Evolutionary conservation across 2,888 invertebrate genomes (phyloP), one percentile per base, ranked within the genome.

Genomic region (Microplitis manilae): DNA sequence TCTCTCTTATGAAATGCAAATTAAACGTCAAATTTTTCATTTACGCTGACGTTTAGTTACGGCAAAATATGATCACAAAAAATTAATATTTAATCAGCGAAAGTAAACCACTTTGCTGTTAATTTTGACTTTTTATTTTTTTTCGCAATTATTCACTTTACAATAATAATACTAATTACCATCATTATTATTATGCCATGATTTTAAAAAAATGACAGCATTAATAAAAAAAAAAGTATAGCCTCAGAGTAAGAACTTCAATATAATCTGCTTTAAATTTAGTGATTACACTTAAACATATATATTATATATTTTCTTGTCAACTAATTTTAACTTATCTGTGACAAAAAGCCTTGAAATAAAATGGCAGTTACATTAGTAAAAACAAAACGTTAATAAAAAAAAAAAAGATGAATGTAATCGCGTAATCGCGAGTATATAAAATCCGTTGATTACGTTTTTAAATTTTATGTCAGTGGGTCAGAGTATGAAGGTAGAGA

Each of bases 401-500:
- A 30, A 30, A 30, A 68, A 41, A 15, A 41, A 8, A 15, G 5
- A 39, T 15, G 9, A 68, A 60, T 41, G 40, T 50, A 20, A 50
- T 70, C 68, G 39, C 20, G 20, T 70, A 70, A 70, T 70, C 30
- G 17, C 8, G 13, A 38, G 65, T 50, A 15, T 8, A 64, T 73
- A 64, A 61, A 75, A 68, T 38, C 20, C 68, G 39, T 30, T 15
- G 75, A 50, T 68, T 41, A 73, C 41, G 65, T 65, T 62, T 64
- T 61, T 72, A 80, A 83, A 85, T 86, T 86, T 81, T 82, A 73
- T 87, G 87, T 85, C 83, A 87, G 85, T 87, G 79, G 87, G 87
- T 87, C 87, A 87, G 30, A 81, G 60, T 39, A 15, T 82, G 83
- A 79, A 85, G 84, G 76, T 62, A 62, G 6, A 41, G 20, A 64